Evolutionary conservation across 64 coral and sea anemone species (phyloP), one percentile per base, ranked within the genome.

Genomic region (Porites lutea): DNA sequence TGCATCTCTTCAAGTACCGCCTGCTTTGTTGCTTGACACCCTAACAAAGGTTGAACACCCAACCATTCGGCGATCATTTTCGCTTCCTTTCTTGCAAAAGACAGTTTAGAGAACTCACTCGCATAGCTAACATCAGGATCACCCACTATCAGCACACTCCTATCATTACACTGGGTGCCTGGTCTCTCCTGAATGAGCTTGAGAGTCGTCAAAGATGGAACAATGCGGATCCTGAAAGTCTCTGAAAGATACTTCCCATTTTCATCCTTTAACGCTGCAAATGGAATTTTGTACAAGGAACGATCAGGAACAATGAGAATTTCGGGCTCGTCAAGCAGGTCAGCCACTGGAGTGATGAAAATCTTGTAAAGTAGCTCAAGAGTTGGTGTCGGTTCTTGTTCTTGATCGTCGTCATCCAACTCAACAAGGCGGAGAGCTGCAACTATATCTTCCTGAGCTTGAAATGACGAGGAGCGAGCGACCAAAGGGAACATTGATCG

Each of bases 131-230:
- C 85, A 51, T 87, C 16, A 59, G 85, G 85, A 72, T 87, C 53
- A 57, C 85, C 85, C 27, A 87, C 53, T 51, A 87, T 55, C 3
- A 87, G 68, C 13, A 69, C 85, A 20, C 68, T 69, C 12, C 68
- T 52, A 19, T 53, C 15, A 37, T 14, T 60, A 20, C 74, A 52
- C 52, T 37, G 59, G 8, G 73, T 54, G 43, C 20, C 85, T 55
- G 85, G 64, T 19, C 63, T 57, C 23, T 87, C 85, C 19, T 59
- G 65, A 37, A 87, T 48, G 13, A 74, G 19, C 16, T 87, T 87
- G 10, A 87, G 72, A 8, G 67, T 27, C 12, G 85, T 87, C 68
- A 87, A 57, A 21, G 85, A 87, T 1, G 85, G 85, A 53, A 71
- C 67, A 8, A 72, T 45, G 69, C 85, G 65, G 51, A 87, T 74